A percentile compares a stretch with the other conserved stretches of the same genome.
These are phyloP conservation scores for Polyommatus iphigenia DNA, from an alignment of 2,888 invertebrate genomes.

Conservation along the genomic window DNA sequence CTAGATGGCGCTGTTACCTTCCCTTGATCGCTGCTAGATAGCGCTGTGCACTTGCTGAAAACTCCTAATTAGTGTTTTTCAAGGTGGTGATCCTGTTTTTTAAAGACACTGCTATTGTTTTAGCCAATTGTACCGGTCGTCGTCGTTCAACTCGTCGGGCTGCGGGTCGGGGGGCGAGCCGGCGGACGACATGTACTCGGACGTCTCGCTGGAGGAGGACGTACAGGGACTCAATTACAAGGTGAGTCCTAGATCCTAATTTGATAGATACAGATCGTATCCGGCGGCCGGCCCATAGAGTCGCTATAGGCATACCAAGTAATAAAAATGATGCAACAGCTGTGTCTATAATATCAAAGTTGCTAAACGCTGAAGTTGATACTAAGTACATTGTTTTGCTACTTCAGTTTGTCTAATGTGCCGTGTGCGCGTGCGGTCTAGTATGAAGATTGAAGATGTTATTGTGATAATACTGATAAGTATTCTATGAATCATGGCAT, in stretches of 20 bases:
- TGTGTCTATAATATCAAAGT: background rate
- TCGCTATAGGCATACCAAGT: no score
- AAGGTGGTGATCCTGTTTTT: constrained; percentile 28
- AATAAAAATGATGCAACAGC: no score
- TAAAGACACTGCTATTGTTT: constrained; percentile 56
- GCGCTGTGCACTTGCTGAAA: constrained; percentile 41
- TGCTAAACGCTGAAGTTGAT: no score
- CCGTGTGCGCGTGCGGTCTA: no score
- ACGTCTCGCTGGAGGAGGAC: constrained; percentile 95
- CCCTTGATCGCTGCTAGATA: constrained; percentile 45
- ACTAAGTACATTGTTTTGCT: no score
- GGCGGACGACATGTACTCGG: constrained; percentile 97
- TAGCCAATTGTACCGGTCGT: constrained; percentile 95
- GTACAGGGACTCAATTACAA: constrained; percentile 96
- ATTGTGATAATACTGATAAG: no score
- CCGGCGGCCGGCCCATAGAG: no score
- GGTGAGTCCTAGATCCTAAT: constrained; percentile 73
- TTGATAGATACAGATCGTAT: background rate
- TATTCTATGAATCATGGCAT: no score
- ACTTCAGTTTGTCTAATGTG: no score
- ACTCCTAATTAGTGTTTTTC: constrained; percentile 17
- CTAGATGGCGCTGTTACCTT: constrained; percentile 50
- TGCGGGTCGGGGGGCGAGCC: constrained; percentile 95
- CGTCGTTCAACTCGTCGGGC: constrained; percentile 95
- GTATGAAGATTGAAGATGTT: no score